Conservation (phyloP, 2,113 vertebrate species). For the Gobiocypris rarus region DNA sequence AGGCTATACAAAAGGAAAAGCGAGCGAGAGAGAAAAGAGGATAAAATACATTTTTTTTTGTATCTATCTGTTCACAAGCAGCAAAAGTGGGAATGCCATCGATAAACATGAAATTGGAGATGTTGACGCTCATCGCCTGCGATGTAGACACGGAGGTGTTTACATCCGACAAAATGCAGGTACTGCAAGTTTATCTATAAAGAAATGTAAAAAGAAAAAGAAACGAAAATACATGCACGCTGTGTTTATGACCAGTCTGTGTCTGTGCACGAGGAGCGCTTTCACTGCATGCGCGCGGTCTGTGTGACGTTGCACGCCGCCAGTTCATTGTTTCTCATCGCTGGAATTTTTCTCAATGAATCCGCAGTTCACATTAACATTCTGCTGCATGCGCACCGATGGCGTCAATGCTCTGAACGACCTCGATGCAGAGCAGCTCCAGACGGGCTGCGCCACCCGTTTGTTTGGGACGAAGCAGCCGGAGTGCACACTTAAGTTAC, state of each 20-base stretch:
- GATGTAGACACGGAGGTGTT: slow-evolving; percentile 81
- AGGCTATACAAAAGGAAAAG: too few species aligned
- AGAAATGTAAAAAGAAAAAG: not conserved
- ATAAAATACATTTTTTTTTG: not conserved
- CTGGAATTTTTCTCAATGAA: slow-evolving; percentile 76
- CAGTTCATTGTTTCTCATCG: slow-evolving; percentile 28
- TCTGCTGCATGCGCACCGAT: slow-evolving; percentile 54
- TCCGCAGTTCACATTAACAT: slow-evolving; percentile 65
- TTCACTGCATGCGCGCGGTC: slow-evolving; percentile 53
- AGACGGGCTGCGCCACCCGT: slow-evolving; percentile 20
- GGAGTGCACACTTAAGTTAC: slow-evolving; percentile 8
- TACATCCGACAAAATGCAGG: slow-evolving; percentile 82
- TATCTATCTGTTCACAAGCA: slow-evolving; percentile 36
- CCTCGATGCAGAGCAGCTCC: slow-evolving; percentile 30
- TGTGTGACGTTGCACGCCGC: slow-evolving; percentile 58
- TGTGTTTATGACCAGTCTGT: slow-evolving; percentile 10
- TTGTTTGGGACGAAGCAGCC: slow-evolving; percentile 35
- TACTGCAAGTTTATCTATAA: slow-evolving; percentile 59
- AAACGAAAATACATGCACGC: slow-evolving; percentile 39
- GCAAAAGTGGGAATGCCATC: slow-evolving; percentile 78
- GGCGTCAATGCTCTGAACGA: slow-evolving; percentile 52
- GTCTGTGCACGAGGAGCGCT: not conserved
- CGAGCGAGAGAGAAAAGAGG: not conserved
- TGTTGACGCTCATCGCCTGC: slow-evolving; percentile 83
- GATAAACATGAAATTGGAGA: slow-evolving; percentile 84